Conservation (phyloP, 1,140 invertebrate genomes). For the Amphibalanus amphitrite region DNA sequence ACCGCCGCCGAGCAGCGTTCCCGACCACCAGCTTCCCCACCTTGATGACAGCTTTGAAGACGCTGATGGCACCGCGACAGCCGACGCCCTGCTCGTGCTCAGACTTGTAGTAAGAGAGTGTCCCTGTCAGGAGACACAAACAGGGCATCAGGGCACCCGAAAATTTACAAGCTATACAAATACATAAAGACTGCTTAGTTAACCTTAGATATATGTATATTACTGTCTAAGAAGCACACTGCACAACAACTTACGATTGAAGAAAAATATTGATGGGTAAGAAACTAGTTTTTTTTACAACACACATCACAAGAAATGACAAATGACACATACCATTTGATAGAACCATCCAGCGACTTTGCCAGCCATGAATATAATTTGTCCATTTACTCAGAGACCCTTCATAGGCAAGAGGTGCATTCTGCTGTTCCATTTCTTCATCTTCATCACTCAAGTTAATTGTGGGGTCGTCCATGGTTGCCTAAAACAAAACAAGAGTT, state of each 20-base stretch:
- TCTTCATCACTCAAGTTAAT: not conserved
- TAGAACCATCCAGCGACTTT: conserved; percentile 88
- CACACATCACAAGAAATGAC: too few relatives aligned
- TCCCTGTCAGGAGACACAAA: conserved; percentile 34
- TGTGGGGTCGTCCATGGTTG: not conserved
- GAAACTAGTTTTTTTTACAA: too few relatives aligned
- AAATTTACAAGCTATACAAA: too few relatives aligned
- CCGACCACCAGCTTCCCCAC: too few relatives aligned
- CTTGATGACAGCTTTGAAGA: conserved; percentile 83
- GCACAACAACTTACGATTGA: too few relatives aligned
- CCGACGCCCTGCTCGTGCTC: conserved; percentile 85
- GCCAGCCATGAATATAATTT: conserved; percentile 99
- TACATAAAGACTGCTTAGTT: too few relatives aligned
- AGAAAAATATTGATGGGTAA: too few relatives aligned
- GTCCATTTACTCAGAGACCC: conserved; percentile 94
- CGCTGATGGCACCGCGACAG: conserved; percentile 85
- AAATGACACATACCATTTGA: conserved; percentile 53
- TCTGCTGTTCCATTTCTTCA: not conserved
- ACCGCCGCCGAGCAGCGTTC: too few relatives aligned
- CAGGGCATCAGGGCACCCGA: too few relatives aligned
- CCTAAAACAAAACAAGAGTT: not conserved
- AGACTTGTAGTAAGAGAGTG: conserved; percentile 93
- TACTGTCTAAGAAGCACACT: too few relatives aligned
- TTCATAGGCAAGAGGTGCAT: conserved; percentile 7
- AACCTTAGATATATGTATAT: too few relatives aligned